Evolutionary conservation across 2,888 invertebrate species (phyloP), one percentile per base, ranked within the genome.

Genomic region (Chrysolina oricalcia): DNA sequence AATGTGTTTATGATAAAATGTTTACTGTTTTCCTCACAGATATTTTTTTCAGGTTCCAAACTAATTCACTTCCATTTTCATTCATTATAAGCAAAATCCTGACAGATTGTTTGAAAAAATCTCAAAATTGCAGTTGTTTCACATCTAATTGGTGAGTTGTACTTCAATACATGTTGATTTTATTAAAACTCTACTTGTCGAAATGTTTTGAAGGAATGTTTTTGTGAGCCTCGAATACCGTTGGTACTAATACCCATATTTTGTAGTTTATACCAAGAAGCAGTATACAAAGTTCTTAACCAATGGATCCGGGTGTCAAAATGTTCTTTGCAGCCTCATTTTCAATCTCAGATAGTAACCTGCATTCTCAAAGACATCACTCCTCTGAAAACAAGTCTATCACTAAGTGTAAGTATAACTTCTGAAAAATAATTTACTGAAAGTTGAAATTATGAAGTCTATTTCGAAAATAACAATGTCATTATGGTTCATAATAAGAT

Each of bases 331-430:
- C 79, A 81, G 74, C 21, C 78, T 1, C 74, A 82, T 50, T 83
- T 81, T 63, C 83, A 83, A 72, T 72, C 69, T 19, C 75, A 80
- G 35, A 27, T 82, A 13, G 62, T 83, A 46, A 70, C 68, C 46
- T 82, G 80, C 59, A 80, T 83, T 71, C 68, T 81, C 53, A 80
- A 77, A 72, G 80, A 82, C 68, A 81, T 83, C 23, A 80, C 80
- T 2, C 81, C 82, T 2, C 53, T 74, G 17, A 81, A 78, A 76
- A 64, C 21, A 35, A 62, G 73, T 50, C 69, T 82, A n/a, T 79
- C 81, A 17, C 71, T 83, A 53, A 81, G 65, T 21, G 79, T 79
- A 74, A 73, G 76, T 76, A 35, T 35, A 35, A 6, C 3, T 35
- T 6, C 4, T 35, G 35, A 35, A 6, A 4, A 35, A 6, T 8